These are phyloP conservation scores for Meteorus colon DNA, from an alignment of 2,888 invertebrate species.

Conservation along the genomic window DNA sequence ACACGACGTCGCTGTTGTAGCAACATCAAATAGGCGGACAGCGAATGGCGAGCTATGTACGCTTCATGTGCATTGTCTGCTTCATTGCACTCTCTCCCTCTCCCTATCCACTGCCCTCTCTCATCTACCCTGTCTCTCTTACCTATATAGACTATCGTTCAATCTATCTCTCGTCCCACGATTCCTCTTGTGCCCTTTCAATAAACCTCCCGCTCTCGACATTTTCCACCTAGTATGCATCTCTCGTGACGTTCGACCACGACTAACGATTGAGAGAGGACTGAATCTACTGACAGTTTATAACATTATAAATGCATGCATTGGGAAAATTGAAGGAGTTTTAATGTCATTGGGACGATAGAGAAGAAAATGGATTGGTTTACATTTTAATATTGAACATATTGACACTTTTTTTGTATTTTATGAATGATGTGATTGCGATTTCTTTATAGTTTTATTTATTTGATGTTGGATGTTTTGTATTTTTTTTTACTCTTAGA, in stretches of 20 bases:
- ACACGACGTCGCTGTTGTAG: slow-evolving; percentile 73
- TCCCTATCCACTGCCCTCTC: slow-evolving; percentile 42
- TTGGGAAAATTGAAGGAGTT: too few species aligned
- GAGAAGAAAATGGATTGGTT: too few species aligned
- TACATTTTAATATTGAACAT: too few species aligned
- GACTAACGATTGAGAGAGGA: slow-evolving; percentile 43
- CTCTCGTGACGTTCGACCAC: slow-evolving; percentile 44
- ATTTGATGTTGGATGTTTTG: too few species aligned
- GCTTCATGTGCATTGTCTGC: slow-evolving; percentile 66
- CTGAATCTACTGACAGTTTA: slow-evolving; percentile 35
- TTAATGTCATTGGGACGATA: too few species aligned
- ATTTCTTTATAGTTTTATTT: too few species aligned
- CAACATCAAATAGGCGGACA: slow-evolving; percentile 74
- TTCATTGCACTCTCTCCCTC: slow-evolving; percentile 60
- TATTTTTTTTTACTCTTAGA: too few species aligned
- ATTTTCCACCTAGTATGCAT: slow-evolving; percentile 55
- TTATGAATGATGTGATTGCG: too few species aligned
- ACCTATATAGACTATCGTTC: too few species aligned
- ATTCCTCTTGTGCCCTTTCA: slow-evolving; percentile 39
- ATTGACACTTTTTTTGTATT: too few species aligned
- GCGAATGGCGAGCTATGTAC: slow-evolving; percentile 65
- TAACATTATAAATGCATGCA: slow-evolving; percentile 25
- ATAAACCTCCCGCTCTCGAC: slow-evolving; percentile 55
- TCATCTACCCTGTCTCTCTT: slow-evolving; percentile 42
- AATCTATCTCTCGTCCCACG: slow-evolving; percentile 7